A percentile compares a stretch with the other conserved stretches of the same genome.
These are phyloP conservation scores for Ctenopoma multispine DNA, from an alignment of 2,797 vertebrate genomes.

Conservation along the genomic window DNA sequence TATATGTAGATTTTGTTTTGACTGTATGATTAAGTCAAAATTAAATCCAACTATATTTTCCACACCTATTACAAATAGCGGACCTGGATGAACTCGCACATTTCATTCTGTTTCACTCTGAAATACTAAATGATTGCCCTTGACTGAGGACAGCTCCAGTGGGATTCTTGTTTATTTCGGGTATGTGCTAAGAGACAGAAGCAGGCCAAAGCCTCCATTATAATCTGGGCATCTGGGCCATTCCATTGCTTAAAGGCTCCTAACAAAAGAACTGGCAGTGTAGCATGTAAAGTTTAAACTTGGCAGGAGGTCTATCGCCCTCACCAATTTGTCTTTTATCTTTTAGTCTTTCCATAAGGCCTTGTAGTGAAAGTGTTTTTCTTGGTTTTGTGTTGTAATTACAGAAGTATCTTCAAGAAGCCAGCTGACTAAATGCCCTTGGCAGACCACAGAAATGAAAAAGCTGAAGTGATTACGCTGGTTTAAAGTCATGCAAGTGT, in stretches of 20 bases:
- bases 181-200: constrained; percentile 74
- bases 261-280: constrained; percentile 57
- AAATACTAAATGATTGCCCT: constrained; percentile 71
- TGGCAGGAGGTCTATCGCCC: constrained; percentile 57
- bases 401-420: constrained; percentile 71
- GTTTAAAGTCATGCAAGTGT: constrained; percentile 74
- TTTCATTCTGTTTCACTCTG: constrained; percentile 63
- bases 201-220: constrained; percentile 75
- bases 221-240: constrained; percentile 76
- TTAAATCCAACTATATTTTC: constrained; percentile 26
- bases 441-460: constrained; percentile 54
- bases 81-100: constrained; percentile 46
- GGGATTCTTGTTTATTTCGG: constrained; percentile 81
- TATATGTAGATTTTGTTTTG: constrained; percentile 15
- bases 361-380: constrained; percentile 58
- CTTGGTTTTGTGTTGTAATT: constrained; percentile 71
- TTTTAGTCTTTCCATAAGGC: constrained; percentile 26
- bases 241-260: constrained; percentile 68
- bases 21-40: constrained; percentile 15
- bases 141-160: constrained; percentile 70
- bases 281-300: constrained; percentile 59
- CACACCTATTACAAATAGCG: constrained; percentile 34
- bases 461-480: constrained; percentile 54
- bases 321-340: constrained; percentile 50
- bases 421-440: constrained; percentile 65